A percentile compares a stretch with the other conserved stretches of the same genome.
phyloP scores from a whole-genome alignment of 2,888 invertebrate genomes.

The Pocota personata region DNA sequence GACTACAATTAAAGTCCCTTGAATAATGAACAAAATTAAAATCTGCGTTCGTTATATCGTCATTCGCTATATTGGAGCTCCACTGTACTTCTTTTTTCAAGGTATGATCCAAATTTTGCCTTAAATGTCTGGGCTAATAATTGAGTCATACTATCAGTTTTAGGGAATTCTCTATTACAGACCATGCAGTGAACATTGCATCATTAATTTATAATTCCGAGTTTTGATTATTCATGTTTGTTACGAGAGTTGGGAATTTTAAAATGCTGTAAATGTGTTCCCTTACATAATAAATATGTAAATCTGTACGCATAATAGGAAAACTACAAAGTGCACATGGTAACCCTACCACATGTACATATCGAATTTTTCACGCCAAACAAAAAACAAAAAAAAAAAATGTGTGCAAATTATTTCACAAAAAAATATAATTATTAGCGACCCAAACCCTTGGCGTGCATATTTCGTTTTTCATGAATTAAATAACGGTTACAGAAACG shows the following conservation, averaged over 20 bases:
- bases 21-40: too few species aligned
- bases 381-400: too few species aligned
- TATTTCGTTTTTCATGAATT: background rate
- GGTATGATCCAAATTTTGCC: too few species aligned
- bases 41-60: too few species aligned
- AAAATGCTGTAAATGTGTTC: too few species aligned
- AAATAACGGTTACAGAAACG: conserved; percentile 1
- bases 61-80: too few species aligned
- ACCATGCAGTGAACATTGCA: background rate
- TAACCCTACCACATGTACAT: background rate
- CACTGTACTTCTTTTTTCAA: too few species aligned
- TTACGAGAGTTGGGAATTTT: background rate
- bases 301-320: background rate
- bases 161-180: background rate
- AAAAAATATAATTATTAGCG: background rate
- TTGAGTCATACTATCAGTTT: too few species aligned
- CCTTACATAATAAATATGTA: background rate
- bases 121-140: too few species aligned
- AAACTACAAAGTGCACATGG: background rate
- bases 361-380: conserved; percentile 10
- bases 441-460: background rate
- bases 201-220: background rate
- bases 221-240: background rate
- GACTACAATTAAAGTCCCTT: too few species aligned
- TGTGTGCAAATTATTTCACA: conserved; percentile 8